Conservation (phyloP, 2,888 invertebrate species). For the Ferdinandea cuprea region DNA sequence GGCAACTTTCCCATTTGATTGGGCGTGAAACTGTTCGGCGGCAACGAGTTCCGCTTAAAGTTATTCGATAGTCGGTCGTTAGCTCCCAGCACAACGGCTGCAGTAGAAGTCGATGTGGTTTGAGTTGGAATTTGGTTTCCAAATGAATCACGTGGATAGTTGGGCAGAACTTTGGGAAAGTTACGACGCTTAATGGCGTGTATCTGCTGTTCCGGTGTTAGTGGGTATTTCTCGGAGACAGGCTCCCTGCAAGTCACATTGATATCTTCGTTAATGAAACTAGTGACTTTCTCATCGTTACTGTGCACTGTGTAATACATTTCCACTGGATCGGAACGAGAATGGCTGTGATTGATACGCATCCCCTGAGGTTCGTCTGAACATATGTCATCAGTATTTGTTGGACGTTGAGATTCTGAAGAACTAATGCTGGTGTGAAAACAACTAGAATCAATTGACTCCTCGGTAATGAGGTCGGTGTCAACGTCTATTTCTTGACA, state of each 20-base stretch:
- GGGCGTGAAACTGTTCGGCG: slow-evolving; percentile 83
- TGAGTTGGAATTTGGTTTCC: slow-evolving; percentile 54
- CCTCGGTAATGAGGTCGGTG: slow-evolving; percentile 79
- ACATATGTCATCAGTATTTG: slow-evolving; percentile 76
- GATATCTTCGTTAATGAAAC: slow-evolving; percentile 83
- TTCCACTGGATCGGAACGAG: slow-evolving; percentile 88
- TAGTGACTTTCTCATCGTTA: slow-evolving; percentile 83
- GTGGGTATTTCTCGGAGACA: slow-evolving; percentile 79
- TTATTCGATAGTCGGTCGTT: slow-evolving; percentile 77
- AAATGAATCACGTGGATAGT: slow-evolving; percentile 79
- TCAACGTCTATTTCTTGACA: slow-evolving; percentile 82
- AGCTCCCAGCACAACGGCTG: slow-evolving; percentile 31
- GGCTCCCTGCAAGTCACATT: slow-evolving; percentile 91
- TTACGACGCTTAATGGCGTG: slow-evolving; percentile 90
- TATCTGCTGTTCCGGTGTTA: slow-evolving; percentile 89
- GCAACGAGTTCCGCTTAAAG: slow-evolving; percentile 86
- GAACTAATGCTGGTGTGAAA: slow-evolving; percentile 60
- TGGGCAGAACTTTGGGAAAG: slow-evolving; percentile 94
- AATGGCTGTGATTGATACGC: slow-evolving; percentile 86
- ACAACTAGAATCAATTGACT: slow-evolving; percentile 81
- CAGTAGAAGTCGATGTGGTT: slow-evolving; percentile 37
- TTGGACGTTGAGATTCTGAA: slow-evolving; percentile 78
- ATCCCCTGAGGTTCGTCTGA: slow-evolving; percentile 7
- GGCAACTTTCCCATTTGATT: slow-evolving; percentile 83
- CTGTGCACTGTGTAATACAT: slow-evolving; percentile 81